Evolutionary conservation across 2,797 vertebrate genomes (phyloP), one percentile per base, ranked within the genome.

Genomic region (Chelmon rostratus): DNA sequence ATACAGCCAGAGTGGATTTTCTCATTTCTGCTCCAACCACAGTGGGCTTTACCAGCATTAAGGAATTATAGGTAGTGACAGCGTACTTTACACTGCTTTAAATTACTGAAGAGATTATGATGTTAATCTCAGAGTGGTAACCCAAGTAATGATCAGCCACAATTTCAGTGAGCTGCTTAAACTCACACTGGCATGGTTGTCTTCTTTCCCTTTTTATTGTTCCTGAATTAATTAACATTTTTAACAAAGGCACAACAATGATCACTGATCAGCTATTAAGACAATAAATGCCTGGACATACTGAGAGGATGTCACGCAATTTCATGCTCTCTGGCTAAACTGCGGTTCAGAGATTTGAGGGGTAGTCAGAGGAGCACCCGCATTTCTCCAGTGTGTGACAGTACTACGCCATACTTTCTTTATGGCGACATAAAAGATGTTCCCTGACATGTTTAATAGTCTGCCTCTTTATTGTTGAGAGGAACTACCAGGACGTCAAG

Each of bases 101-200:
- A 90, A 89, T 84, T 82, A 87, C 61, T 76, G 73, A 87, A 72
- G 82, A 89, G 90, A 91, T 93, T 91, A 91, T 81, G 84, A 91
- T 87, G 79, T 72, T 93, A 88, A 93, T 94, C 91, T 90, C 31
- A 58, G 72, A 52, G 72, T n/a, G 66, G 63, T 75, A 87, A 82
- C 84, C 49, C 47, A 23, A 79, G 75, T 82, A 87, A 91, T 80
- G 71, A 89, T 89, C 76, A 61, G 81, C 68, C 73, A 71, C 78
- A 61, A 52, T 84, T 79, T 82, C 84, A 52, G 46, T 53, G 75
- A 84, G 82, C 82, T 64, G 57, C 82, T 86, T 86, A 75, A 79
- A 73, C 66, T 79, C 6, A 1, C 42, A 71, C 56, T 18, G 28
- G 46, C 50, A 11, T 5, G 9, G 7, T 68, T 62, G 70, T 68